These are phyloP conservation scores for Machaerirhynchus nigripectus DNA, from an alignment of 2,113 vertebrate species.

Conservation along the genomic window DNA sequence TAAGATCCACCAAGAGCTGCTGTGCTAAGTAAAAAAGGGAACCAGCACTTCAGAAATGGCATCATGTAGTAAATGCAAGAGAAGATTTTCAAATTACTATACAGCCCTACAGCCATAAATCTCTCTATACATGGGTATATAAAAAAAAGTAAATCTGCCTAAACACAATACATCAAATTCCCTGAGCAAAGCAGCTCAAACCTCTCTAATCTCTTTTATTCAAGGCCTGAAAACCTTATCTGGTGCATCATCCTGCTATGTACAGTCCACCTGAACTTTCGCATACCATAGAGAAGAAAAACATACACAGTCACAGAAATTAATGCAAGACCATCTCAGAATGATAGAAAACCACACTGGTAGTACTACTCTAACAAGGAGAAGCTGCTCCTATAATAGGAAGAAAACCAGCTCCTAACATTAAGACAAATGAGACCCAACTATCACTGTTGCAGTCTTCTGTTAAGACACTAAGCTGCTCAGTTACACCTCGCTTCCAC, in stretches of 20 bases:
- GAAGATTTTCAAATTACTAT: background rate
- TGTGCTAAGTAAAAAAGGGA: background rate
- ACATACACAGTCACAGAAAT: background rate
- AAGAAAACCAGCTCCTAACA: background rate
- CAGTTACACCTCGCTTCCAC: background rate
- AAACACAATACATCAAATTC: background rate
- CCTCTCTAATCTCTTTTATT: conserved; percentile 1
- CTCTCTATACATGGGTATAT: background rate
- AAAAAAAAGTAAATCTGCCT: background rate
- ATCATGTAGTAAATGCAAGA: background rate
- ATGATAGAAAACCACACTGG: background rate
- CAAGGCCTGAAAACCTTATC: background rate
- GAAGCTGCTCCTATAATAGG: background rate
- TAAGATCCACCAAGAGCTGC: background rate
- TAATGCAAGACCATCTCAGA: background rate
- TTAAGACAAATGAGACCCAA: background rate
- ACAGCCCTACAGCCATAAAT: background rate
- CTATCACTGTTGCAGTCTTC: background rate
- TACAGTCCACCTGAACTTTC: background rate
- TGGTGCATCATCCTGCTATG: background rate
- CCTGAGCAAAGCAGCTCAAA: background rate
- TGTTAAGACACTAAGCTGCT: background rate
- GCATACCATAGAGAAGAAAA: rapidly evolving
- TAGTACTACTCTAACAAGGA: rapidly evolving
- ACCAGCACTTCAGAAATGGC: background rate